Base-by-base conservation (phyloP, 2,888 invertebrate genomes). In the Cantharis lateralis region DNA sequence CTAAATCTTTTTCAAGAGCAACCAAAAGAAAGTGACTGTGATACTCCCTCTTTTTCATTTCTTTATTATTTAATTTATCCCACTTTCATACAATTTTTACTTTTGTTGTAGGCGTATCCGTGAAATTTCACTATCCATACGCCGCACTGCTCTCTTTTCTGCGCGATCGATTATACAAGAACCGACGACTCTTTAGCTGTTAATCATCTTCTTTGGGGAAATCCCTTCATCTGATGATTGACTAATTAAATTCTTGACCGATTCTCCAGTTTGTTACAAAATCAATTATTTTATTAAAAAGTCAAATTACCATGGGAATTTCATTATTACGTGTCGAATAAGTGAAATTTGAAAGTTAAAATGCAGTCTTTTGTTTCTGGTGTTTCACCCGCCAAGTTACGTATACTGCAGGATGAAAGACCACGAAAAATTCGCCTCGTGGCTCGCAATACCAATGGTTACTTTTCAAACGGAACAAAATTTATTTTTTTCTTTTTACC, bases 11-110 rank as follows among this genome's bases (percentile, higher is more conserved):
- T 82, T 82, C 84, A 86, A 86, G 86, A 86, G 85, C 82, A 81
- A 81, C 82, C 84, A 66, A 84, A 88, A 87, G 87, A 88, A 87
- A 87, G 87, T 87, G 87, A 87, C 84, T 86, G 84, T 84, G 78
- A 77, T 32, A 80, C 76, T 80, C 79, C 84, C 83, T 84, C 81
- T 83, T 84, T 85, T 84, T 85, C 85, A 86, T 86, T 87, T 86
- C 86, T 68, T 61, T 71, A 32, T 72, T 48, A 61, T 87, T 85
- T 79, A 83, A 85, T 87, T 86, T 87, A 87, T 87, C 87, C 87
- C 87, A 87, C 87, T 85, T 75, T 82, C 71, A 82, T 82, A 83
- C 82, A 83, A 85, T 84, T 87, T 87, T 87, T 87, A 87, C 87
- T 87, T 87, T 87, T 87, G 82, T 87, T 87, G 81, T 79, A n/a